A percentile compares a stretch with the other conserved stretches of the same genome.
Conservation (phyloP, 2,113 vertebrate species). For the Lepus timidus region DNA sequence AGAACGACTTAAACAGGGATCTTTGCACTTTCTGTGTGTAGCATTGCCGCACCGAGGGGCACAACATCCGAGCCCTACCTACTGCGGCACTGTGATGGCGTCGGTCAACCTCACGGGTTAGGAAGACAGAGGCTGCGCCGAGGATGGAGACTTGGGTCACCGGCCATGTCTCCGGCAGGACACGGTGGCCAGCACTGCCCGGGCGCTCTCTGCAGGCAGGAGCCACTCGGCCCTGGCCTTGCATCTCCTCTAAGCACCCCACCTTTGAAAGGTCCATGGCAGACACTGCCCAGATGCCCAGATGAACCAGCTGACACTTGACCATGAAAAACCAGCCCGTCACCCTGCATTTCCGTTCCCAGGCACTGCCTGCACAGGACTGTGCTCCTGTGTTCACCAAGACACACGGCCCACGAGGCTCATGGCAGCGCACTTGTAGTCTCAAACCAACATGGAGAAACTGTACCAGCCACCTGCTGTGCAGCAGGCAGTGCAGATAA, state of each 20-base stretch:
- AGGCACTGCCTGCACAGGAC: neutral
- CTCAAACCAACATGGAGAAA: neutral
- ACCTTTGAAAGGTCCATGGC: neutral
- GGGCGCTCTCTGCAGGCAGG: neutral
- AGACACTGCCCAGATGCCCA: too few species aligned
- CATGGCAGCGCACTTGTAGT: neutral
- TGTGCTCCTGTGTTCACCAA: neutral
- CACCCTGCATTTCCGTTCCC: neutral
- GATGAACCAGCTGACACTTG: neutral
- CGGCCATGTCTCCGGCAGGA: rapidly evolving
- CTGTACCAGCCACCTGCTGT: too few species aligned
- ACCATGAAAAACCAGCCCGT: neutral
- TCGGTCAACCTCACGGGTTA: neutral
- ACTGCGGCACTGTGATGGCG: neutral
- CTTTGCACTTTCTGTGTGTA: neutral
- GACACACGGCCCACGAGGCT: neutral
- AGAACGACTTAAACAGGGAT: neutral
- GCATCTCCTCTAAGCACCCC: too few species aligned
- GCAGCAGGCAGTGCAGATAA: too few species aligned
- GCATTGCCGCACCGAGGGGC: neutral
- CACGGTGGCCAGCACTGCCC: neutral
- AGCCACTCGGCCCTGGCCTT: too few species aligned
- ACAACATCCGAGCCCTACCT: neutral
- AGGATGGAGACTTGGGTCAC: neutral
- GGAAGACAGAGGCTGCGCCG: neutral